Evolutionary conservation across 2,797 vertebrate species (phyloP), one percentile per base, ranked within the genome.

Genomic region (Sebastes dallii): DNA sequence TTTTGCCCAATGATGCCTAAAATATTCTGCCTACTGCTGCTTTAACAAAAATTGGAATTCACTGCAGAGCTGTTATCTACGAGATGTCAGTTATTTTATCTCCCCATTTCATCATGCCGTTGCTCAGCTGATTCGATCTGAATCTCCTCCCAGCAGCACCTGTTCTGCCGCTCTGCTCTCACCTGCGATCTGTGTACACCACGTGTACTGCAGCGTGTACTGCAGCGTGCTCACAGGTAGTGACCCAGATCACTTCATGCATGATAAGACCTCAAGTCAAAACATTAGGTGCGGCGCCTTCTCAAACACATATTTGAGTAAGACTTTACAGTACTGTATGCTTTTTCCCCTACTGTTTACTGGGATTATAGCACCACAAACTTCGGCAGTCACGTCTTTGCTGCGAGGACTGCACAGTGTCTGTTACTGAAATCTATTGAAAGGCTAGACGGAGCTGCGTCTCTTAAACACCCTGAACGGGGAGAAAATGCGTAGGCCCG

Each of bases 381-480:
- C 81, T 88, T 89, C 46, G 67, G 84, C 66, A 81, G 79, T 80
- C 64, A 72, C 11, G 72, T 79, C 71, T 82, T 70, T 77, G 77
- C 70, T 39, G 75, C 3, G 67, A 82, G 22, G 55, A 70, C 64
- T 66, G 79, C 80, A 71, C 66, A 77, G 82, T 52, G 27, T 76
- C 73, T 78, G 79, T 34, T 13, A 75, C 50, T 77, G 78, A 50
- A 20, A 50, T 50, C 46, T 54, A 79, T 66, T 65, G 55, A 68
- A 66, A 79, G 80, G 87, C 91, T 96, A 98, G 64, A 97, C 97
- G 0, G 97, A 97, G 93, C 97, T 98, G 79, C 98, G 95, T 89
- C 98, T 96, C 87, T 97, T 97, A 73, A 97, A 97, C 82, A 96
- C 92, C 80, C 95, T 96, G 93, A 97, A 97, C 0, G 97, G 95